Percentiles rank a stretch among this genome's conserved stretches.
Conservation (phyloP, 2,888 invertebrate genomes). For the Tanypteryx hageni region DNA sequence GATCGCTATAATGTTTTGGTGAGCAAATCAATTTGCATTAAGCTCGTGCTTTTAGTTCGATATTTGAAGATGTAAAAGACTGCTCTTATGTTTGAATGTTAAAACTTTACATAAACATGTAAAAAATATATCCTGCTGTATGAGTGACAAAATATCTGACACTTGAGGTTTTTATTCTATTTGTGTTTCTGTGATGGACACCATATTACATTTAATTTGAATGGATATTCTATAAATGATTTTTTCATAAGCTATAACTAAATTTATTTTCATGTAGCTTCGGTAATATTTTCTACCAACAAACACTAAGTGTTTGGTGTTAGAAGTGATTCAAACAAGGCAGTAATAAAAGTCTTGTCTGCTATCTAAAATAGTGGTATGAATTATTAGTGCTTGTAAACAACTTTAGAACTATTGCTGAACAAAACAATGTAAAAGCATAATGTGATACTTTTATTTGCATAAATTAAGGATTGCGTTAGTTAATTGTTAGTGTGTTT, state of each 20-base stretch:
- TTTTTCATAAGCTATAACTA: conserved; percentile 12
- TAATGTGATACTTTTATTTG: too few species aligned
- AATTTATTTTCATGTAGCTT: conserved; percentile 15
- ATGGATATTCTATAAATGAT: conserved; percentile 38
- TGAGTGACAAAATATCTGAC: too few species aligned
- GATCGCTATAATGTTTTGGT: background rate
- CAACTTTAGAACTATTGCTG: too few species aligned
- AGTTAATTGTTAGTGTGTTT: too few species aligned
- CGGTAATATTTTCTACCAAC: conserved; percentile 29
- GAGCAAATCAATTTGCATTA: conserved; percentile 2
- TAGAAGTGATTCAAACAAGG: background rate
- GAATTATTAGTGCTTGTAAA: too few species aligned
- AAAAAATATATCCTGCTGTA: background rate
- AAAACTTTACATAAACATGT: conserved; percentile 16
- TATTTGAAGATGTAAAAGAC: conserved; percentile 39
- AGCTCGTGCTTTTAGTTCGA: background rate
- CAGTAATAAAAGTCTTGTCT: too few species aligned
- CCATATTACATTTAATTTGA: background rate
- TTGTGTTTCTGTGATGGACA: conserved; percentile 27
- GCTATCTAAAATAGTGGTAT: too few species aligned
- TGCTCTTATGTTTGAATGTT: conserved; percentile 47
- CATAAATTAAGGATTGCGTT: too few species aligned
- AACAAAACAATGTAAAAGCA: too few species aligned
- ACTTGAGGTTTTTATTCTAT: background rate
- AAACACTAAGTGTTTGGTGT: conserved; percentile 10